A percentile compares a stretch with the other conserved stretches of the same genome.
These are phyloP conservation scores for Lateolabrax maculatus DNA, from an alignment of 2,797 vertebrate genomes.

Conservation along the genomic window DNA sequence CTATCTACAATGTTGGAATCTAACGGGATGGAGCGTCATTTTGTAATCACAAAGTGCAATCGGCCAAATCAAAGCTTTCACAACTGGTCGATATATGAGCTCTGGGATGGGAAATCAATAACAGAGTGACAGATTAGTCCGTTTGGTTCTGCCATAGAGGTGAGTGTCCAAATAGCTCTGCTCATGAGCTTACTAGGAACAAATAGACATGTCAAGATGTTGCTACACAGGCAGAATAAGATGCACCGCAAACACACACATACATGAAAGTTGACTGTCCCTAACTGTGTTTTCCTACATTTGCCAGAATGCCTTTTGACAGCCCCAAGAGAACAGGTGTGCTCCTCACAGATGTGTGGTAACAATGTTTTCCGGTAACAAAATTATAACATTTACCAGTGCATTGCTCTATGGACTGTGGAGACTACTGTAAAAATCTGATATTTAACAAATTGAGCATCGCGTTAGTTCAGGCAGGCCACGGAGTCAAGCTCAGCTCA, in stretches of 20 bases:
- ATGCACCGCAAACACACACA: not conserved
- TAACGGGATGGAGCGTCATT: slow-evolving; percentile 8
- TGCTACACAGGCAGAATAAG: not conserved
- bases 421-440: too few relatives aligned
- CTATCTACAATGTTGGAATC: slow-evolving; percentile 8
- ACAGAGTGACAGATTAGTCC: slow-evolving; percentile 8
- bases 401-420: too few relatives aligned
- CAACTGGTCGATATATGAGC: not conserved
- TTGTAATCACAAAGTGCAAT: slow-evolving; percentile 33
- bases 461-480: too few relatives aligned
- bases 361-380: too few relatives aligned
- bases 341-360: slow-evolving; percentile 5
- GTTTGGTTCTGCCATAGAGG: slow-evolving; percentile 12
- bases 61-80: slow-evolving; percentile 42
- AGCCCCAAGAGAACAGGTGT: not conserved
- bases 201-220: slow-evolving; percentile 12
- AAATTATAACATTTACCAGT: too few relatives aligned
- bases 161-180: not conserved
- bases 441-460: too few relatives aligned
- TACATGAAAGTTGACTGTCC: not conserved
- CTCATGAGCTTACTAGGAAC: not conserved
- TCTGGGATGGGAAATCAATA: slow-evolving; percentile 33
- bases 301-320: not conserved
- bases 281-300: not conserved
- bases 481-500: too few relatives aligned